Conservation (phyloP, 1,140 invertebrate species). For the Drosophila pandora region DNA sequence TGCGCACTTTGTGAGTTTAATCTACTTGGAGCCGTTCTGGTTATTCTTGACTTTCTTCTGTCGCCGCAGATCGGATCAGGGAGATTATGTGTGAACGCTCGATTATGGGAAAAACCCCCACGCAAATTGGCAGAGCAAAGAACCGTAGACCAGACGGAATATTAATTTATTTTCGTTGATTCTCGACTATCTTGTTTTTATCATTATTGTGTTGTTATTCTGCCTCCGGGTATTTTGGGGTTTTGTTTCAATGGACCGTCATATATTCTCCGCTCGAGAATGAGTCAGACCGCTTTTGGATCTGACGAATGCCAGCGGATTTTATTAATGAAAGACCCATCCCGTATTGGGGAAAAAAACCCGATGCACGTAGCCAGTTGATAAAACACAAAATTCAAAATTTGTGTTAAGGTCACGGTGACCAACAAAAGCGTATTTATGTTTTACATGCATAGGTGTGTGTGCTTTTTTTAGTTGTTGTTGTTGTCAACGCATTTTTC, state of each 20-base stretch:
- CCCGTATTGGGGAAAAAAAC: constrained; percentile 29
- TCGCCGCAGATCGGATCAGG: constrained; percentile 20
- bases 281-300: constrained; percentile 27
- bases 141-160: constrained; percentile 31
- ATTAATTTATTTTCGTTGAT: constrained; percentile 47
- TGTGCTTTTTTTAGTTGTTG: constrained; percentile 13
- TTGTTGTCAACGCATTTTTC: constrained; percentile 72
- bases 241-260: constrained; percentile 49
- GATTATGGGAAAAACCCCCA: constrained; percentile 66
- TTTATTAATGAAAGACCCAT: constrained; percentile 47
- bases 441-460: constrained; percentile 11
- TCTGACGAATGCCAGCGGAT: constrained; percentile 5
- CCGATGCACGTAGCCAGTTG: constrained; percentile 57
- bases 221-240: constrained; percentile 22
- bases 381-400: constrained; percentile 60
- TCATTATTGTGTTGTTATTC: constrained; percentile 15
- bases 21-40: constrained; percentile 56
- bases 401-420: constrained; percentile 81
- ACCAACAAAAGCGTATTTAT: constrained; percentile 62
- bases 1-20: constrained; percentile 13
- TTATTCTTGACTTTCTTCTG: constrained; percentile 73
- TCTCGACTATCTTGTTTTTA: constrained; percentile 31
- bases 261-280: constrained; percentile 21
- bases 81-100: constrained; percentile 62
- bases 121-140: constrained; percentile 47